Percentiles rank a stretch among this genome's conserved stretches.
These are phyloP conservation scores for Brachypalpus laphriformis DNA, from an alignment of 2,888 invertebrate species.

Conservation along the genomic window DNA sequence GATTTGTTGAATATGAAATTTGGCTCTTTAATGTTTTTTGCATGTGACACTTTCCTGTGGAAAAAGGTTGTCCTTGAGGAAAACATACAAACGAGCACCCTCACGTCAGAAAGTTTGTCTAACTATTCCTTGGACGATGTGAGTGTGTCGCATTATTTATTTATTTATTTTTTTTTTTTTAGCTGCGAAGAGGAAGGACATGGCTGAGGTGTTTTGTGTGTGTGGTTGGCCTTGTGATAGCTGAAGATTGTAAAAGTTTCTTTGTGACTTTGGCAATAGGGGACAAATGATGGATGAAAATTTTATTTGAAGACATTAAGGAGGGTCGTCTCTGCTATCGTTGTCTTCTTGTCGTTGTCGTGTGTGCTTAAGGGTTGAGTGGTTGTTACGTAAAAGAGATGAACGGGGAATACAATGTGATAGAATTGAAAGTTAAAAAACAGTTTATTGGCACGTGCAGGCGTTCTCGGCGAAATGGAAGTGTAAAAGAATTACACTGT, in stretches of 20 bases:
- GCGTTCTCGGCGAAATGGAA: not conserved
- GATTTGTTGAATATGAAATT: not conserved
- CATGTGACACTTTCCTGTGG: not conserved
- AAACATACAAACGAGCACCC: not conserved
- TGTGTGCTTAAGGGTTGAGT: constrained; percentile 10
- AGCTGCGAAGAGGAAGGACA: not conserved
- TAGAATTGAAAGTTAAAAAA: not conserved
- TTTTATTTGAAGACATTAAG: constrained; percentile 31
- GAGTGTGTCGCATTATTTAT: not conserved
- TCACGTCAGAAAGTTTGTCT: constrained; percentile 16
- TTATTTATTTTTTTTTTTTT: not conserved
- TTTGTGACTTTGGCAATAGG: constrained; percentile 22
- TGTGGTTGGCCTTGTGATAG: not conserved
- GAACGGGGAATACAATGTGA: not conserved
- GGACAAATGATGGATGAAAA: constrained; percentile 39
- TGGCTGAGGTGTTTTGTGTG: constrained; percentile 6
- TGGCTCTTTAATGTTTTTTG: constrained; percentile 8
- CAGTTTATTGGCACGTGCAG: constrained; percentile 1
- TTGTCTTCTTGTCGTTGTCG: not conserved
- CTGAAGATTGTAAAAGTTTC: constrained; percentile 36
- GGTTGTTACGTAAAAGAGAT: not conserved
- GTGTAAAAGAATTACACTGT: not conserved
- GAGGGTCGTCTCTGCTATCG: not conserved
- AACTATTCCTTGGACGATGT: constrained; percentile 11
- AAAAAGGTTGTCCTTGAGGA: not conserved